Evolutionary conservation across 2,113 vertebrate genomes (phyloP).

Genomic region (Etheostoma cragini): DNA sequence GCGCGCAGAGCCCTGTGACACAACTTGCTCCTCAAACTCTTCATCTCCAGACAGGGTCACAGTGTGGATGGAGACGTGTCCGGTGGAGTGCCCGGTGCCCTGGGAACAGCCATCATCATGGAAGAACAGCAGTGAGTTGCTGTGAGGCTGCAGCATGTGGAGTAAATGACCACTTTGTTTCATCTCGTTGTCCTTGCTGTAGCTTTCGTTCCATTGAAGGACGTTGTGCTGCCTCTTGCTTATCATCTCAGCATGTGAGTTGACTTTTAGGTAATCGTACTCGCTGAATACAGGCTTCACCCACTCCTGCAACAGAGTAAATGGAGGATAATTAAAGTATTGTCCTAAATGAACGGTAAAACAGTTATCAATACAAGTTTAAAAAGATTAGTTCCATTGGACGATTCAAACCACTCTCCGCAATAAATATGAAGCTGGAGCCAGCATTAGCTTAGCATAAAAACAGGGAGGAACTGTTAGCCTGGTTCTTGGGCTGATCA

Average conservation of each 20-base stretch:
- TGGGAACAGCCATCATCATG: conserved; percentile 45
- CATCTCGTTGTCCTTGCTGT: conserved; percentile 21
- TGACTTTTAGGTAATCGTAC: conserved; percentile 69
- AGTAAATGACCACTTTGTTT: conserved; percentile 8
- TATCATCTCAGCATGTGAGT: conserved; percentile 57
- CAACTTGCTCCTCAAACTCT: conserved; percentile 66
- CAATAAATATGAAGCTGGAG: background rate
- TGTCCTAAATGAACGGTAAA: no score
- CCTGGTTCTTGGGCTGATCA: background rate
- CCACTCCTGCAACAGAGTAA: conserved; percentile 78
- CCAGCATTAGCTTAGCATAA: background rate
- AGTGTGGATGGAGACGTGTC: conserved; percentile 89
- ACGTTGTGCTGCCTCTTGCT: conserved; percentile 38
- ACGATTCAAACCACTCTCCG: background rate
- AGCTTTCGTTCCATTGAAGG: conserved; percentile 23
- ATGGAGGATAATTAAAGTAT: background rate
- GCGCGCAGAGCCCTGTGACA: conserved; percentile 51
- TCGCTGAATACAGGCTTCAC: conserved; percentile 80
- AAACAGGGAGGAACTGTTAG: background rate
- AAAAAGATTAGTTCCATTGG: background rate
- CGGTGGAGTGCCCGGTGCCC: conserved; percentile 75
- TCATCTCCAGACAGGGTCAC: conserved; percentile 87
- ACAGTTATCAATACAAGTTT: no score
- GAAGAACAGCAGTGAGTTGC: conserved; percentile 42
- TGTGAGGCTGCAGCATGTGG: background rate